Base-by-base conservation (phyloP, 1,140 invertebrate species). In the Drosophila yakuba region DNA sequence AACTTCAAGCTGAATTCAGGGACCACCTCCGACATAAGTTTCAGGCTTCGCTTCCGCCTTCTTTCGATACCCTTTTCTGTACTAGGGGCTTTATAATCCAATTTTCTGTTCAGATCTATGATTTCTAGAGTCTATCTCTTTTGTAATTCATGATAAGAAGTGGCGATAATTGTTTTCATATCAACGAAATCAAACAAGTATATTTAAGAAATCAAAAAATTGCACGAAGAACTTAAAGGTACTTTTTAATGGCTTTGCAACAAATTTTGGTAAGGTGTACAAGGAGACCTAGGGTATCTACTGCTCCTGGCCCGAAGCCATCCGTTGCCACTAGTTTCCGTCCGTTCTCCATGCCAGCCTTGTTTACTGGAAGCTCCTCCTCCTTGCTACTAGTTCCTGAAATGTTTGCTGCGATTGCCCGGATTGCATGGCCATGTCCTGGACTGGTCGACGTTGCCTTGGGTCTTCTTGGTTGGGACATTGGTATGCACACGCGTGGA, bases 401-500 rank as follows among this genome's bases (percentile, higher is more conserved):
- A 89, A 88, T 88, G 83, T 77, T 88, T 88, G 79, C 79, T 62
- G 77, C 80, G 82, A 86, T 85, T 86, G 73, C 68, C 41, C n/a
- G 41, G 63, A 61, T 57, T 61, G 59, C 36, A 54, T 20, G n/a
- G 63, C 63, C 58, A 28, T 48, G 63, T 4, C 17, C 4, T n/a
- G 47, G 59, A 62, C 63, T 17, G 59, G 63, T 50, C 20, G 11
- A 25, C 20, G 23, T 25, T 39, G 17, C 17, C 17, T 23, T 15
- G 43, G 43, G 17, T 45, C 41, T 8, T 56, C 36, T 62, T 38
- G 63, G 43, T 47, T 45, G 47, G 72, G 45, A 52, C 78, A 85
- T 85, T 88, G 82, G 82, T 85, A 88, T 86, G 82, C 83, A 85
- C 82, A 86, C 82, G 82, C 83, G 82, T 88, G 83, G 78, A 82